These are phyloP conservation scores for Drosophila helvetica DNA, from an alignment of 2,888 invertebrate species.

Conservation along the genomic window DNA sequence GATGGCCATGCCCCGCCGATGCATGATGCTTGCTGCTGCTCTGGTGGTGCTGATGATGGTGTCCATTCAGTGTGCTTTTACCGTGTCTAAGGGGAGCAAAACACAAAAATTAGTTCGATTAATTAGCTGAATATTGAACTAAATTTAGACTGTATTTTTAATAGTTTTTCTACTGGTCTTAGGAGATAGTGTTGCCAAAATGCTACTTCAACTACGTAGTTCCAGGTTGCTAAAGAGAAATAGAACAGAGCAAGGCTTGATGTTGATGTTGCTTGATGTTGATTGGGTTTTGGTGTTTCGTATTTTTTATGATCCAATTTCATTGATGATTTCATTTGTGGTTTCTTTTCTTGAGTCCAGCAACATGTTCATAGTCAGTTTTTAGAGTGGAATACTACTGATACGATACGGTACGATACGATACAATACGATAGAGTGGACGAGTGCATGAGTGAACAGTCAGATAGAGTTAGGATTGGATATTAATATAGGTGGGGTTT, in stretches of 20 bases:
- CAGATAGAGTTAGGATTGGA: slow-evolving; percentile 11
- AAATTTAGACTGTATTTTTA: slow-evolving; percentile 6
- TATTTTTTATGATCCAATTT: slow-evolving; percentile 64
- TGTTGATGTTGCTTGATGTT: slow-evolving; percentile 54
- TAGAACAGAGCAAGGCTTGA: slow-evolving; percentile 66
- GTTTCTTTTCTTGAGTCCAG: slow-evolving; percentile 55
- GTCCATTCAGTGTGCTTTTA: slow-evolving; percentile 77
- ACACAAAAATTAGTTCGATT: neutral
- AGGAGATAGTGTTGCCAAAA: slow-evolving; percentile 44
- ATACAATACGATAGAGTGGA: slow-evolving; percentile 34
- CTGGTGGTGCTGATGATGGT: slow-evolving; percentile 47
- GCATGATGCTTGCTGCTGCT: slow-evolving; percentile 59
- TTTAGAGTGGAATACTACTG: slow-evolving; percentile 59
- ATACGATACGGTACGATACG: slow-evolving; percentile 14
- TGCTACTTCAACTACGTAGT: slow-evolving; percentile 73
- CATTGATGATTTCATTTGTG: slow-evolving; percentile 58
- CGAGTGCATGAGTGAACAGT: slow-evolving; percentile 33
- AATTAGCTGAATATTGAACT: neutral
- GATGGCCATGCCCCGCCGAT: slow-evolving; percentile 37
- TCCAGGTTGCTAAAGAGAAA: slow-evolving; percentile 66
- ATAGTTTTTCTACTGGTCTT: slow-evolving; percentile 54
- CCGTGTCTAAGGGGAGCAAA: slow-evolving; percentile 66
- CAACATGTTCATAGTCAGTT: slow-evolving; percentile 82
- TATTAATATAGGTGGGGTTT: slow-evolving; percentile 1
- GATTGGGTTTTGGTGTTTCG: slow-evolving; percentile 32